Evolutionary conservation across 64 coral and sea anemone genomes (phyloP).

Genomic region (Dendrophyllia cribrosa): DNA sequence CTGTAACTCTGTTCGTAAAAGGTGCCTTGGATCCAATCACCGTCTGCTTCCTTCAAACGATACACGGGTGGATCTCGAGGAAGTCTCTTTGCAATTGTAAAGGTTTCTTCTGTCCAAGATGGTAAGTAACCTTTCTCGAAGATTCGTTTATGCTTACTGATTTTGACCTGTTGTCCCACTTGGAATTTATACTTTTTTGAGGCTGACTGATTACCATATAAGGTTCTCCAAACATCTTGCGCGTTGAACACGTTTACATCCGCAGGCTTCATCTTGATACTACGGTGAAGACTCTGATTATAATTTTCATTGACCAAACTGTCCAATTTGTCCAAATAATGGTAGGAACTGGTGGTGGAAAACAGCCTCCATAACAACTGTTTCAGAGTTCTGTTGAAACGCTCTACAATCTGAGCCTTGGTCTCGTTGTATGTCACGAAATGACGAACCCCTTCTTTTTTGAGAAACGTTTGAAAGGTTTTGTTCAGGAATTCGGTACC

Average conservation of each 20-base stretch:
- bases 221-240: neutral
- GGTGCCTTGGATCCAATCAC: too few relatives aligned
- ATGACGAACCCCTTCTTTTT: neutral
- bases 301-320: slow-evolving; percentile 28
- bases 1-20: slow-evolving; percentile 59
- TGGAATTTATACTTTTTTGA: slow-evolving; percentile 6
- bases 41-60: neutral
- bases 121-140: slow-evolving; percentile 50
- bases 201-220: neutral
- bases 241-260: neutral
- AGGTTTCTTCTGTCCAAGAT: slow-evolving; percentile 20
- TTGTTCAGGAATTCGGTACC: slow-evolving; percentile 53
- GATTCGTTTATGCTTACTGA: slow-evolving; percentile 25
- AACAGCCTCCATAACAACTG: slow-evolving; percentile 25
- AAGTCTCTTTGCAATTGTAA: slow-evolving; percentile 27
- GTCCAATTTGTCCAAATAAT: slow-evolving; percentile 5
- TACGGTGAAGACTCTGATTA: neutral
- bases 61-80: slow-evolving; percentile 38
- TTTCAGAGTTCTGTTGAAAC: neutral
- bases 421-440: neutral
- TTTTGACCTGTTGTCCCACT: slow-evolving; percentile 33
- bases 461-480: neutral
- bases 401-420: too few relatives aligned
- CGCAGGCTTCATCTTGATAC: neutral
- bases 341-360: slow-evolving; percentile 14